Conservation (phyloP, 2,888 invertebrate species). For the Timandra comae region DNA sequence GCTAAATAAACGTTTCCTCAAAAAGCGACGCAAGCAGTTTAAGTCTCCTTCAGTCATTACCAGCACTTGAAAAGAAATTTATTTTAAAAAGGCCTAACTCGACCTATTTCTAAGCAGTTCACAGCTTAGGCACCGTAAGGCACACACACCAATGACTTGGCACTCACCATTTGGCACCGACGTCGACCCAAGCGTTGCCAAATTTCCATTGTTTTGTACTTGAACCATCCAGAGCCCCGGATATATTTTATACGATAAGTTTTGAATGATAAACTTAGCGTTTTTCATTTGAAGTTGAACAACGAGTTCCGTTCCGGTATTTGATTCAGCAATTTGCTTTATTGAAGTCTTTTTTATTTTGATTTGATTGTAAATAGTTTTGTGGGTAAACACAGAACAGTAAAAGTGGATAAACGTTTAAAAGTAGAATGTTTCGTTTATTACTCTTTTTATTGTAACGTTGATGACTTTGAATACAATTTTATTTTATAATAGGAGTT, state of each 20-base stretch:
- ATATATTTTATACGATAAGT: slow-evolving; percentile 36
- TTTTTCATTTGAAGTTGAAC: slow-evolving; percentile 11
- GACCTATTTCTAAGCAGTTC: slow-evolving; percentile 2
- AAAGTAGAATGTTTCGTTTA: too few relatives aligned
- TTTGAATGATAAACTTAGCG: slow-evolving; percentile 23
- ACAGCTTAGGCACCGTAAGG: too few relatives aligned
- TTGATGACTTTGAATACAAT: too few relatives aligned
- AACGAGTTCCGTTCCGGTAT: slow-evolving; percentile 4
- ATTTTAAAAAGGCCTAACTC: slow-evolving; percentile 1
- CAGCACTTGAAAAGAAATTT: neutral
- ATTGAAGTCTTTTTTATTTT: slow-evolving; percentile 9
- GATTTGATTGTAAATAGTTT: slow-evolving; percentile 2
- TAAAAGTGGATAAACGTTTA: too few relatives aligned
- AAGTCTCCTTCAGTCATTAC: neutral
- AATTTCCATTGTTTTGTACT: slow-evolving; percentile 34
- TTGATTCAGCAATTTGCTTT: slow-evolving; percentile 11
- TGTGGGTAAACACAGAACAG: too few relatives aligned
- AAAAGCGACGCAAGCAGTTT: too few relatives aligned
- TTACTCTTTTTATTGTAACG: too few relatives aligned
- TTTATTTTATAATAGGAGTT: too few relatives aligned
- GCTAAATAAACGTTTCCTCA: too few relatives aligned
- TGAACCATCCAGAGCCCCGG: slow-evolving; percentile 19
- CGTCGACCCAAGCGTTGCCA: slow-evolving; percentile 25
- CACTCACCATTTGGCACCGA: slow-evolving; percentile 29
- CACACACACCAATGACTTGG: slow-evolving; percentile 34